Evolutionary conservation across 2,888 invertebrate species (phyloP).

Genomic region (Spodoptera littoralis): DNA sequence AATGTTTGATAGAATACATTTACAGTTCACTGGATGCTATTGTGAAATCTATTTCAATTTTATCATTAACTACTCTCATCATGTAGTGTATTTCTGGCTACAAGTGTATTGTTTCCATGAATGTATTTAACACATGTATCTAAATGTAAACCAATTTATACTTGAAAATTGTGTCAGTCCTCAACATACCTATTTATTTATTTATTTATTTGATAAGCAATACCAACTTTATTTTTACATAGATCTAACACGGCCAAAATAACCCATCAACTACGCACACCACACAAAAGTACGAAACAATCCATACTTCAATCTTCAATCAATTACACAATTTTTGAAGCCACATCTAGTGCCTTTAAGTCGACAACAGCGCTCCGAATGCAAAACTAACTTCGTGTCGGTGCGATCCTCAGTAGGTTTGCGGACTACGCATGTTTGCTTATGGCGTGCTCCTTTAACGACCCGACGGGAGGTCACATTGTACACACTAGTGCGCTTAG

Average conservation of each 20-base stretch:
- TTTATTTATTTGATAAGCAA: too few species aligned
- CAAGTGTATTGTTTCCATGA: conserved; percentile 37
- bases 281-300: too few species aligned
- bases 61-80: not conserved
- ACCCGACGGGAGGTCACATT: conserved; percentile 49
- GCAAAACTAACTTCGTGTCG: conserved; percentile 61
- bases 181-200: too few species aligned
- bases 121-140: conserved; percentile 19
- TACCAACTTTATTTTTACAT: too few species aligned
- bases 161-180: too few species aligned
- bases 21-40: too few species aligned
- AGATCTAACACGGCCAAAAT: too few species aligned
- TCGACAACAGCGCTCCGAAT: conserved; percentile 54
- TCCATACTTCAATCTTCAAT: too few species aligned
- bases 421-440: conserved; percentile 62
- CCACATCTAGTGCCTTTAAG: conserved; percentile 30
- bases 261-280: too few species aligned
- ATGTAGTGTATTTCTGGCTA: conserved; percentile 21
- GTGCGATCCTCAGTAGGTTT: conserved; percentile 60
- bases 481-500: conserved; percentile 39
- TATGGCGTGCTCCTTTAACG: conserved; percentile 63
- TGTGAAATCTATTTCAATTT: too few species aligned
- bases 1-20: too few species aligned
- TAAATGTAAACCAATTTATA: conserved; percentile 4
- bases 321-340: not conserved